Conservation (phyloP, 2,888 invertebrate species). For the Adelognathus sp. region DNA sequence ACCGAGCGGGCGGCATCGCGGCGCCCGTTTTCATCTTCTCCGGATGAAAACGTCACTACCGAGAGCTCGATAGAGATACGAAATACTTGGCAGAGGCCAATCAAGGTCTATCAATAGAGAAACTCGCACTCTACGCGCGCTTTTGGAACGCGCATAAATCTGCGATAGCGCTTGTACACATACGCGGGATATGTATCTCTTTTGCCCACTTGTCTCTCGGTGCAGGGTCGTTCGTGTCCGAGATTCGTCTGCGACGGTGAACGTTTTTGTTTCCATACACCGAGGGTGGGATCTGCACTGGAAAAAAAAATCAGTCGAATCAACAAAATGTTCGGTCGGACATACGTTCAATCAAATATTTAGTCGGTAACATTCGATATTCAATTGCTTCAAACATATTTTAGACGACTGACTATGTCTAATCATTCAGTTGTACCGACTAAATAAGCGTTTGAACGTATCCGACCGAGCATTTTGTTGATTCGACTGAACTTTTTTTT, state of each 20-base stretch:
- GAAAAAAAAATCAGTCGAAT: too few relatives aligned
- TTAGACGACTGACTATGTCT: too few relatives aligned
- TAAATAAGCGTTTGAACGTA: too few relatives aligned
- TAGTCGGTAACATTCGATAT: too few relatives aligned
- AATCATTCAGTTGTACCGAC: too few relatives aligned
- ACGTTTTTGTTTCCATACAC: background rate
- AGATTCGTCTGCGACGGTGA: background rate
- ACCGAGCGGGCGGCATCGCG: constrained; percentile 14
- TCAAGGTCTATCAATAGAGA: constrained; percentile 56
- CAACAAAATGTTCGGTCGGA: too few relatives aligned
- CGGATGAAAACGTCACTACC: constrained; percentile 52
- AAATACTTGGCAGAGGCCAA: constrained; percentile 52
- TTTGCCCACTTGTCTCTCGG: background rate
- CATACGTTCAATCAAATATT: too few relatives aligned
- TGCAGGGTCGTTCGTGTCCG: background rate
- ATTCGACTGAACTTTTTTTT: too few relatives aligned
- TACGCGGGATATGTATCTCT: background rate
- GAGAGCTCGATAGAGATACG: constrained; percentile 30
- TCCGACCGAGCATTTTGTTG: too few relatives aligned
- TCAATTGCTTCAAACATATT: too few relatives aligned
- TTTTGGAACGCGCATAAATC: constrained; percentile 19
- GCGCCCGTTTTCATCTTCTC: constrained; percentile 45
- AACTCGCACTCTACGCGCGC: constrained; percentile 34
- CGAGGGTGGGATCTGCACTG: too few relatives aligned
- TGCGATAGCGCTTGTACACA: constrained; percentile 22